Base-by-base conservation (phyloP, 1,140 invertebrate genomes). In the Drosophila ogumai region DNA sequence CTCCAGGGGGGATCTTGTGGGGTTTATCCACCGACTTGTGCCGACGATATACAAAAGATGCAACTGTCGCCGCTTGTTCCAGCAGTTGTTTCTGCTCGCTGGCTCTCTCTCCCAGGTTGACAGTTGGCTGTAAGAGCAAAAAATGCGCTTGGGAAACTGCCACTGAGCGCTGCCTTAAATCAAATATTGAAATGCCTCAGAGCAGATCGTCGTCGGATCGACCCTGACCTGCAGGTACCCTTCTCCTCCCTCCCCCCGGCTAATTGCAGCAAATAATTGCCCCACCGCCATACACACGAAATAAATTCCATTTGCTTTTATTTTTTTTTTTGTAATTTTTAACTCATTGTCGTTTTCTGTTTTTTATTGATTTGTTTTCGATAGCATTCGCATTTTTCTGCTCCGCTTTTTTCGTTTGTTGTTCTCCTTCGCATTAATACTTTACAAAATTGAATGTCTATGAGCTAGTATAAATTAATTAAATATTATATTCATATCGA, bases 41-140 rank as follows among this genome's bases (percentile, higher is more conserved):
- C 59, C 71, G 80, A 84, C 76, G 81, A 84, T 84, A 88, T 88
- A 88, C 85, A 88, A 87, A 87, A 87, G 84, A 87, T 88, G 82
- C 82, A 87, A 88, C 82, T 87, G 82, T 84, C 84, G 80, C 74
- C 66, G 72, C 69, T 77, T 69, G 75, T 78, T 77, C 41, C 44
- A 64, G 50, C 36, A 47, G 72, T 73, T 74, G 71, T 72, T 50
- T 41, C 55, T 55, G 52, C 54, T 77, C 54, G 56, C 57, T 81
- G 41, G 13, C 32, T 36, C 50, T 22, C 55, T 69, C 50, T 60
- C 56, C 41, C 74, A 43, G 34, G 43, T 38, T 82, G 84, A 82
- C 82, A 88, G 84, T 69, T 50, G 65, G 65, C 69, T 63, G 79
- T 40, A 57, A 63, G 61, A 78, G 43, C 68, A 60, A 87, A 85